A percentile compares a stretch with the other conserved stretches of the same genome.
Conservation (phyloP, 2,888 invertebrate species). For the Neocrepidodera transversa region DNA sequence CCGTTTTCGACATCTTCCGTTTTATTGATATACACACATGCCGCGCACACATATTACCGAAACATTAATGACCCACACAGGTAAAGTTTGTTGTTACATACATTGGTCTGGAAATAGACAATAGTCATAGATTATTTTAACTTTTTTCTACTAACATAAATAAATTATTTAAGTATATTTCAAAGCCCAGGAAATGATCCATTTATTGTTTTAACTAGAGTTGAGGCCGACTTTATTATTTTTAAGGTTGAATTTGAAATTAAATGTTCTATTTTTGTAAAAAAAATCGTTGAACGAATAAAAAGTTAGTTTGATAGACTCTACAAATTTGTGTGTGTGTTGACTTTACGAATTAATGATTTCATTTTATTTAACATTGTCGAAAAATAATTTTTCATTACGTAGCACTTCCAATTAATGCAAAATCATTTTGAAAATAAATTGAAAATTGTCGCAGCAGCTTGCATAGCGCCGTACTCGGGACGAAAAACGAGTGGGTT, state of each 20-base stretch:
- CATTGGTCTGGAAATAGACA: conserved; percentile 1
- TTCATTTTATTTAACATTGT: background rate
- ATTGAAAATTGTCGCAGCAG: conserved; percentile 29
- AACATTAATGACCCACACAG: conserved; percentile 6
- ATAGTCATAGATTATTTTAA: no score
- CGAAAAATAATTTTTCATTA: conserved; percentile 13
- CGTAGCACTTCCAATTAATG: conserved; percentile 18
- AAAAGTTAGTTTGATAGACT: no score
- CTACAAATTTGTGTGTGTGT: no score
- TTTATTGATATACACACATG: conserved; percentile 19
- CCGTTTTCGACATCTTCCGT: conserved; percentile 20
- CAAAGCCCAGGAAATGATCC: no score
- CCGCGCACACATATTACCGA: background rate
- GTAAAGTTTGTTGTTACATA: background rate
- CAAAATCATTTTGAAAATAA: conserved; percentile 21
- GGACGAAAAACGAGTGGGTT: conserved; percentile 12
- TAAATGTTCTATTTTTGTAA: no score
- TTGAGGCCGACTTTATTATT: no score
- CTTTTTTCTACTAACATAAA: no score
- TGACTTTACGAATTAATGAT: no score
- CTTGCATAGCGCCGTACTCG: conserved; percentile 16
- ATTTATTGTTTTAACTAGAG: no score
- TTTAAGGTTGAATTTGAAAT: no score
- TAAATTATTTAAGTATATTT: no score
- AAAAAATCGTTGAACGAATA: no score